Conservation (phyloP, 2,888 invertebrate species). For the Glyphotaelius pellucidus region DNA sequence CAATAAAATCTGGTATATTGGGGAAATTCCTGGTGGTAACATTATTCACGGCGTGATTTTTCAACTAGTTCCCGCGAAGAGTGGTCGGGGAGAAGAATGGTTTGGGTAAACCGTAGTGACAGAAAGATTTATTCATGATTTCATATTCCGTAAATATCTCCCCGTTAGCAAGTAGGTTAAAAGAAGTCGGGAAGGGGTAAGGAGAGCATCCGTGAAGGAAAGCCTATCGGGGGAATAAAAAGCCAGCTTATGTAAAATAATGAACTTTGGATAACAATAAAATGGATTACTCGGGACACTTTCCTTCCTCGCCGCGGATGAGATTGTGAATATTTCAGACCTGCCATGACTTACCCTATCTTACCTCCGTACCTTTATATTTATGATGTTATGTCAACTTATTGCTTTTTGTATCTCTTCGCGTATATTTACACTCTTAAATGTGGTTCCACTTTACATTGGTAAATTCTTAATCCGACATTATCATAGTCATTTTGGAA, state of each 20-base stretch:
- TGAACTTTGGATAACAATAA: constrained; percentile 61
- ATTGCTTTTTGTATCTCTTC: constrained; percentile 7
- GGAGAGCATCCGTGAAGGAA: constrained; percentile 26
- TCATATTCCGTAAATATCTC: constrained; percentile 62
- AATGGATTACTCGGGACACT: constrained; percentile 59
- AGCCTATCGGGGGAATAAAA: constrained; percentile 58
- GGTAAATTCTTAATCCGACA: neutral
- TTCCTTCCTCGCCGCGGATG: constrained; percentile 39
- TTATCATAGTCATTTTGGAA: neutral
- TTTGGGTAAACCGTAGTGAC: constrained; percentile 55
- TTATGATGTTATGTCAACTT: constrained; percentile 31
- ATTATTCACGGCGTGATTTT: constrained; percentile 29
- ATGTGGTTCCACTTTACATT: neutral
- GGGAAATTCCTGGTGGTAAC: neutral
- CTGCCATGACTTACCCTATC: constrained; percentile 7
- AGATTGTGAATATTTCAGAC: constrained; percentile 43
- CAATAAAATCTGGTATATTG: constrained; percentile 15
- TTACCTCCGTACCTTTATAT: constrained; percentile 34
- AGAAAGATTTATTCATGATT: constrained; percentile 65
- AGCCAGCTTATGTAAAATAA: constrained; percentile 62
- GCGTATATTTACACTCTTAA: neutral
- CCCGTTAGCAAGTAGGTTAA: constrained; percentile 46
- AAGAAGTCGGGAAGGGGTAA: constrained; percentile 19
- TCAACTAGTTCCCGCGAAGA: constrained; percentile 11
- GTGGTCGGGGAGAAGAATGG: constrained; percentile 49